Evolutionary conservation across 1,140 invertebrate species (phyloP).

Genomic region (Heliothis subflexa): DNA sequence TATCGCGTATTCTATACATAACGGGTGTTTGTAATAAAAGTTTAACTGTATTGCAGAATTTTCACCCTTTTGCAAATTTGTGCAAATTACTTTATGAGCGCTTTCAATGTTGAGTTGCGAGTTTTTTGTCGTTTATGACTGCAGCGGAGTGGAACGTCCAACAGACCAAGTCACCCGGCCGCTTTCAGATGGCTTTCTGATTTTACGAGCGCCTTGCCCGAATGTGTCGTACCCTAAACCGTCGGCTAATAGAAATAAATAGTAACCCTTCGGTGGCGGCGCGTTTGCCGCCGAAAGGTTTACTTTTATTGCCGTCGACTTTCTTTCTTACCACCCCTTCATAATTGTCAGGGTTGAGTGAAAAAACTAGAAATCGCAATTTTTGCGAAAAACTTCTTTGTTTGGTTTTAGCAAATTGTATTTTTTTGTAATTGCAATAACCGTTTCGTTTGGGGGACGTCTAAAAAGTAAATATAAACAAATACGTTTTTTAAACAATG

Average conservation of each 20-base stretch:
- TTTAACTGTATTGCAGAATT: slow-evolving; percentile 64
- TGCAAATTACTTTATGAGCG: slow-evolving; percentile 84
- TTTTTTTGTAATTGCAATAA: slow-evolving; percentile 56
- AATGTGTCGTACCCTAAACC: slow-evolving; percentile 66
- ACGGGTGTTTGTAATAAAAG: slow-evolving; percentile 75
- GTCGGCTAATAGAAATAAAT: slow-evolving; percentile 83
- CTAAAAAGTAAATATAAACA: slow-evolving; percentile 30
- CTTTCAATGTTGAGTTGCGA: slow-evolving; percentile 68
- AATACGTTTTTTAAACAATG: slow-evolving; percentile 35
- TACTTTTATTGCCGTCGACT: slow-evolving; percentile 73
- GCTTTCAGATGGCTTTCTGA: slow-evolving; percentile 58
- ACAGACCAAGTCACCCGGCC: slow-evolving; percentile 61
- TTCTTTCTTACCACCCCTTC: slow-evolving; percentile 73
- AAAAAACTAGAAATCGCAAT: slow-evolving; percentile 63
- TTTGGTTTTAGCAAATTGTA: slow-evolving; percentile 63
- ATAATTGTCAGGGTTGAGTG: slow-evolving; percentile 69
- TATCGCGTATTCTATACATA: slow-evolving; percentile 65
- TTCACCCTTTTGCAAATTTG: slow-evolving; percentile 84
- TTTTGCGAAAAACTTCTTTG: slow-evolving; percentile 67
- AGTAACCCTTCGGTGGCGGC: slow-evolving; percentile 77
- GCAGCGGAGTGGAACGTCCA: slow-evolving; percentile 59
- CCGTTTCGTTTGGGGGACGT: slow-evolving; percentile 47
- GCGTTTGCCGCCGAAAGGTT: slow-evolving; percentile 75
- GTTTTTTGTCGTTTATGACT: slow-evolving; percentile 78
- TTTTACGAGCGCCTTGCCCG: slow-evolving; percentile 63